These are phyloP conservation scores for Micromesistius poutassou DNA, from an alignment of 2,797 vertebrate genomes.

Conservation along the genomic window DNA sequence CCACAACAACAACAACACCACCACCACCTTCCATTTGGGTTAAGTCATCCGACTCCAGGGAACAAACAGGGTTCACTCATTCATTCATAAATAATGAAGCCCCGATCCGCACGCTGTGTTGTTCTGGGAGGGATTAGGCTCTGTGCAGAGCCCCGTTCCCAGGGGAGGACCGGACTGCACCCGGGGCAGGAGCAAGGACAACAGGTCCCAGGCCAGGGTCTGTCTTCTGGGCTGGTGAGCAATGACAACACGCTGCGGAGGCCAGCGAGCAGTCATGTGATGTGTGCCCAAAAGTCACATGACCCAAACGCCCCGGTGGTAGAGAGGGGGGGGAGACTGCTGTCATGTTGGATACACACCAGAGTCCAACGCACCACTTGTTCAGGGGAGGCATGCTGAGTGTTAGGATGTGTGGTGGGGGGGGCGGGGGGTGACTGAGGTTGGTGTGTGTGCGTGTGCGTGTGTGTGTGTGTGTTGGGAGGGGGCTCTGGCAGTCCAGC, in stretches of 20 bases:
- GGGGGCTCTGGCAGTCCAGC: constrained; percentile 11
- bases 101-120: too few species aligned
- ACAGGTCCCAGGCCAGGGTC: constrained; percentile 51
- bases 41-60: too few species aligned
- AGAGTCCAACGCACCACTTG: constrained; percentile 38
- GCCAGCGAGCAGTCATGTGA: constrained; percentile 53
- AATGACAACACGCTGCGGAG: constrained; percentile 27
- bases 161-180: constrained; percentile 41
- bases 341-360: constrained; percentile 45
- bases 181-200: constrained; percentile 33
- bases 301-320: constrained; percentile 43
- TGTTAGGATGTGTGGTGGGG: constrained; percentile 14
- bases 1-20: too few species aligned
- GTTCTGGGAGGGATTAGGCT: too few species aligned
- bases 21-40: too few species aligned
- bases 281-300: constrained; percentile 30
- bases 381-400: constrained; percentile 38
- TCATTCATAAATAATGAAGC: too few species aligned
- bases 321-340: constrained; percentile 28
- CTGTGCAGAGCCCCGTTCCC: neutral
- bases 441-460: too few species aligned
- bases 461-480: too few species aligned
- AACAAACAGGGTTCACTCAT: too few species aligned
- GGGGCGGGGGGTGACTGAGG: constrained; percentile 34
- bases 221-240: constrained; percentile 33